Evolutionary conservation across 1,140 invertebrate genomes (phyloP).

Genomic region (Tetragonula clypearis): DNA sequence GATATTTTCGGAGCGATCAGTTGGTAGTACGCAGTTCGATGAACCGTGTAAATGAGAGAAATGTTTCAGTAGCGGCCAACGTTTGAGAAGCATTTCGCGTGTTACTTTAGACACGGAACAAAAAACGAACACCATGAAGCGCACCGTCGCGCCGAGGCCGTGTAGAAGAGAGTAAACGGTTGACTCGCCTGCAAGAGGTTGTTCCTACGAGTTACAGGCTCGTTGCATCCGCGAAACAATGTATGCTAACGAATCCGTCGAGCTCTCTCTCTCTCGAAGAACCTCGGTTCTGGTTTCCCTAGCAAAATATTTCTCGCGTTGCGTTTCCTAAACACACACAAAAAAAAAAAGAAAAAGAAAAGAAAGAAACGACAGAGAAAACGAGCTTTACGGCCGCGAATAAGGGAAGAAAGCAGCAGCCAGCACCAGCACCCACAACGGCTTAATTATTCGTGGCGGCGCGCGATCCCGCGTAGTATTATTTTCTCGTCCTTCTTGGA

Average conservation of each 20-base stretch:
- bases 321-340: background rate
- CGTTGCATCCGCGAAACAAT: constrained; percentile 8
- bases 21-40: too few species aligned
- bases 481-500: constrained; percentile 62
- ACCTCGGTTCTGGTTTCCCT: background rate
- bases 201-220: background rate
- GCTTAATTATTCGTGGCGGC: constrained; percentile 40
- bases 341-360: too few species aligned
- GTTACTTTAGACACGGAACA: background rate
- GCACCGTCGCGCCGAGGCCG: background rate
- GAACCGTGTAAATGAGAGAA: background rate
- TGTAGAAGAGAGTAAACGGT: background rate
- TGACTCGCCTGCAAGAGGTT: constrained; percentile 9
- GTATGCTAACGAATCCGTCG: background rate
- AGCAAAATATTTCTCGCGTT: background rate
- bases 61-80: too few species aligned
- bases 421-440: constrained; percentile 2
- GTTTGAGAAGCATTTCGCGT: background rate
- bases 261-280: background rate
- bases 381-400: background rate
- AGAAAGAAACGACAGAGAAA: background rate
- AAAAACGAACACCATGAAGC: background rate
- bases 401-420: too few species aligned
- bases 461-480: constrained; percentile 27
- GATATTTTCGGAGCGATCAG: too few species aligned